phyloP scores from a whole-genome alignment of 2,797 vertebrate genomes.

The Australoheros facetus region DNA sequence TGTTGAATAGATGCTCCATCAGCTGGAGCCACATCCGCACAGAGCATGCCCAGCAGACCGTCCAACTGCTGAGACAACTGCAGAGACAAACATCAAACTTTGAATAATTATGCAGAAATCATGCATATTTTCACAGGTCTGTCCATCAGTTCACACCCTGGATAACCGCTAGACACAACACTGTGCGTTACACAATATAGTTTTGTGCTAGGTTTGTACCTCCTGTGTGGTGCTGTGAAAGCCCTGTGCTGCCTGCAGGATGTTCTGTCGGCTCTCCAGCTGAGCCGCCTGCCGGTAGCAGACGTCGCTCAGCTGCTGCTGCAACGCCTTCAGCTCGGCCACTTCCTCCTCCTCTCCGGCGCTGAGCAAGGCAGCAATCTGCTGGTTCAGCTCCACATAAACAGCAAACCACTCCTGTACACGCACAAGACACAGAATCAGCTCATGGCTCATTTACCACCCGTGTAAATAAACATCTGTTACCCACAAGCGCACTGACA shows the following conservation, averaged over 20 bases:
- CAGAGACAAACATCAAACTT: constrained; percentile 25
- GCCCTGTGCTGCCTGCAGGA: constrained; percentile 92
- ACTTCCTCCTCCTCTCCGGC: constrained; percentile 95
- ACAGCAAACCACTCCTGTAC: constrained; percentile 97
- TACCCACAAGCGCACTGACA: too few relatives aligned
- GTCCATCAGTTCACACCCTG: too few relatives aligned
- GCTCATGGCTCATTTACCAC: background rate
- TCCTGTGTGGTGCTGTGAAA: constrained; percentile 96
- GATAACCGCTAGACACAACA: background rate
- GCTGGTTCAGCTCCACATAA: constrained; percentile 99
- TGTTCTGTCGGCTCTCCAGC: constrained; percentile 94
- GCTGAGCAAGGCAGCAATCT: constrained; percentile 92
- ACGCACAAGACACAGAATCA: background rate
- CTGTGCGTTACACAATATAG: background rate
- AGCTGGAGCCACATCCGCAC: constrained; percentile 94
- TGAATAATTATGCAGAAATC: background rate
- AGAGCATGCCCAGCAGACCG: constrained; percentile 96
- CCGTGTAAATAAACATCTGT: too few relatives aligned
- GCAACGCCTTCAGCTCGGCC: constrained; percentile 90
- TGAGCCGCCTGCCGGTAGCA: constrained; percentile 97
- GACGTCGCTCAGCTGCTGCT: constrained; percentile 97
- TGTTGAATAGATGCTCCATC: constrained; percentile 97
- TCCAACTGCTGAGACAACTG: constrained; percentile 98
- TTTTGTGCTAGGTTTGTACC: constrained; percentile 69
- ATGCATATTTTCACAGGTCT: background rate